Evolutionary conservation across 2,113 vertebrate species (phyloP).

Genomic region (Myanophis thanlyinensis): DNA sequence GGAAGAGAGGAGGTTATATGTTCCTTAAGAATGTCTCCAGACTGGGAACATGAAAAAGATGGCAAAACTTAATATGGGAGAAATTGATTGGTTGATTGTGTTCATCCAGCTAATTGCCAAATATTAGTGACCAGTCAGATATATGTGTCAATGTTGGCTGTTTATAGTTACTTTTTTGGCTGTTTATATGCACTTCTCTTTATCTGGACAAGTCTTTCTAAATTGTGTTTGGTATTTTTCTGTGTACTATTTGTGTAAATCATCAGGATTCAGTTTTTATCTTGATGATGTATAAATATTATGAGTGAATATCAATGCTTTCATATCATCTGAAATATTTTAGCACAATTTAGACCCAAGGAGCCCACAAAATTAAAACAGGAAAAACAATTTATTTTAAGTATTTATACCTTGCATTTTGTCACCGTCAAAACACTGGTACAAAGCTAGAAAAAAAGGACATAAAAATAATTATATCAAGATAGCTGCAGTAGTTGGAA

Average conservation of each 20-base stretch:
- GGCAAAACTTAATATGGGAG: not conserved
- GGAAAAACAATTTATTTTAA: not conserved
- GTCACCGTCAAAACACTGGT: not conserved
- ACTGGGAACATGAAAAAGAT: not conserved
- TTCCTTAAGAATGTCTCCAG: not conserved
- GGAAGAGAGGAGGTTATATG: not conserved
- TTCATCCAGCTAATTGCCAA: not conserved
- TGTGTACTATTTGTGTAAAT: not conserved
- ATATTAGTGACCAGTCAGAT: not conserved
- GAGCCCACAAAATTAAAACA: not conserved
- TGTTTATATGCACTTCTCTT: not conserved
- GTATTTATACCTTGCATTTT: not conserved
- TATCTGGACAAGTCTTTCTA: not conserved
- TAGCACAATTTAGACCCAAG: not conserved
- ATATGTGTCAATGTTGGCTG: not conserved
- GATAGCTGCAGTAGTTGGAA: not conserved
- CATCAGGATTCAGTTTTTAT: not conserved
- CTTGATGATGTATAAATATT: not conserved
- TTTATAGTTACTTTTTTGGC: too few species aligned
- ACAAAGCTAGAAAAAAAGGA: not conserved
- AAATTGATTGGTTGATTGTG: not conserved
- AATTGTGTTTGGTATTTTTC: not conserved
- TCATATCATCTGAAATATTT: not conserved
- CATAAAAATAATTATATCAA: not conserved
- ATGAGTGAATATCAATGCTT: not conserved